Percentiles rank a stretch among this genome's conserved stretches.
Evolutionary conservation across 92 coral and sea anemone species (phyloP).

Genomic region (Epizoanthus illoricatus): DNA sequence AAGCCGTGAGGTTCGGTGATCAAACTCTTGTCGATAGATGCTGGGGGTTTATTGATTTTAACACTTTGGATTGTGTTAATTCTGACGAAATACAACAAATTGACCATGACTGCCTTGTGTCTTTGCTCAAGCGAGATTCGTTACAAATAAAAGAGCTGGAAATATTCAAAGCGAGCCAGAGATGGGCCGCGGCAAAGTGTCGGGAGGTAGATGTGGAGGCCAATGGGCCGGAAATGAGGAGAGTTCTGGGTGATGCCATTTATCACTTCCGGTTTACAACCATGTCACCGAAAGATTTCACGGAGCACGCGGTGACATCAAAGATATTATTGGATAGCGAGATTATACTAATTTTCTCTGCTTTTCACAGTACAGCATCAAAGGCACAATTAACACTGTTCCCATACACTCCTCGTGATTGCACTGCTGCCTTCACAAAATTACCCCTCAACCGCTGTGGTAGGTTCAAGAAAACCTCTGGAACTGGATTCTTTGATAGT

Average conservation of each 20-base stretch:
- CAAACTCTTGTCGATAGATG: constrained; percentile 33
- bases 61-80: constrained; percentile 31
- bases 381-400: not conserved
- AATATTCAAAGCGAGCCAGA: constrained; percentile 39
- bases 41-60: constrained; percentile 42
- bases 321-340: not conserved
- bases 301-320: not conserved
- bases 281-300: constrained; percentile 12
- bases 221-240: constrained; percentile 39
- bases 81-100: constrained; percentile 30
- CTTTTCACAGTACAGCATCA: not conserved
- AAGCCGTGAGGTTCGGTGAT: constrained; percentile 42
- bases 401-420: not conserved
- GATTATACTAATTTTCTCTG: not conserved
- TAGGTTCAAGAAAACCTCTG: not conserved
- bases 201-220: not conserved
- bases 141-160: constrained; percentile 36
- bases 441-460: not conserved
- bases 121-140: constrained; percentile 40
- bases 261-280: constrained; percentile 41
- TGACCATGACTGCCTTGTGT: constrained; percentile 13
- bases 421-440: not conserved
- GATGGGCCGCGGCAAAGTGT: constrained; percentile 49
- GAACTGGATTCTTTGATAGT: not conserved
- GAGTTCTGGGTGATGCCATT: constrained; percentile 45